These are phyloP conservation scores for Amphipoea oculea DNA, from an alignment of 2,888 invertebrate genomes.

Conservation along the genomic window DNA sequence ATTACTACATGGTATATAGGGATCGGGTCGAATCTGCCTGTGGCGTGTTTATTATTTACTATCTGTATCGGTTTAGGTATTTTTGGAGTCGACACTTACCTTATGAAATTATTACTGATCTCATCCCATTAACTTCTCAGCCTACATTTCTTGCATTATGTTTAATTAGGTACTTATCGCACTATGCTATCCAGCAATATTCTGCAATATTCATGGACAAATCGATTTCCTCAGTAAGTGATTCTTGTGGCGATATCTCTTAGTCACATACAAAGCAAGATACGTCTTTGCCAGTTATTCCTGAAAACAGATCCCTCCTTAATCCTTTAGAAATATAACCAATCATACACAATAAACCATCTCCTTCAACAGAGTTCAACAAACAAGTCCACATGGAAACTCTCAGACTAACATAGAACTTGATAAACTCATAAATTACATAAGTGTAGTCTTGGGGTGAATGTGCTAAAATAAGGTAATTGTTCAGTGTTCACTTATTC, in stretches of 20 bases:
- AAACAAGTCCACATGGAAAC: conserved; percentile 47
- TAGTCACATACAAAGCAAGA: no score
- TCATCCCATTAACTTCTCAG: not conserved
- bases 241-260: not conserved
- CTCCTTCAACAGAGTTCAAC: conserved; percentile 40
- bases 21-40: conserved; percentile 27
- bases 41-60: conserved; percentile 18
- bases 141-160: not conserved
- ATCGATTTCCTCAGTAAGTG: not conserved
- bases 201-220: no score
- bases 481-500: conserved; percentile 65
- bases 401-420: conserved; percentile 57
- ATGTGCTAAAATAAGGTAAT: conserved; percentile 67
- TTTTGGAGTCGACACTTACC: not conserved
- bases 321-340: not conserved
- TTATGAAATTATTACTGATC: conserved; percentile 5
- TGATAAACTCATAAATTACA: conserved; percentile 48
- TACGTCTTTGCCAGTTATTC: not conserved
- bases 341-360: conserved; percentile 8
- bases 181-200: not conserved
- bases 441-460: conserved; percentile 67
- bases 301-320: conserved; percentile 15
- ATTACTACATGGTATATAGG: conserved; percentile 24
- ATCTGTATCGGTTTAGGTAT: conserved; percentile 2
- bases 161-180: not conserved